phyloP scores from a whole-genome alignment of 35 echinoderm and acorn worm genomes.

The Lytechinus pictus region DNA sequence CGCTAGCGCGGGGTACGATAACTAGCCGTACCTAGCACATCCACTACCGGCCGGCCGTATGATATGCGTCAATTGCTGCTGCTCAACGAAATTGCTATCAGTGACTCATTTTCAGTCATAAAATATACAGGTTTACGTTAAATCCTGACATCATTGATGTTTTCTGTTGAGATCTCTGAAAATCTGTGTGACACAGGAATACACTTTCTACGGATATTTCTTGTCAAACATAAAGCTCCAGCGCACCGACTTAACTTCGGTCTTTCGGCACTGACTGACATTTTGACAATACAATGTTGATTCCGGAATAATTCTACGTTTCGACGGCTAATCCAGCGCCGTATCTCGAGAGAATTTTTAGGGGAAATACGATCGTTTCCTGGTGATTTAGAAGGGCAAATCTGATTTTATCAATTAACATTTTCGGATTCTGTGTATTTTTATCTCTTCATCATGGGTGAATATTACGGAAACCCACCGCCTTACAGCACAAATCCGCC shows the following conservation, averaged over 20 bases:
- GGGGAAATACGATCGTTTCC: neutral
- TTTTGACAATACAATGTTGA: neutral
- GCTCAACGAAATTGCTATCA: too few species aligned
- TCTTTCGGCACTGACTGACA: too few species aligned
- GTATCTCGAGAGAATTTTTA: neutral
- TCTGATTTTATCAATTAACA: slow-evolving; percentile 13
- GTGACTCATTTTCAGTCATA: too few species aligned
- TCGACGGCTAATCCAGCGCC: neutral
- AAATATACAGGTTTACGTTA: too few species aligned
- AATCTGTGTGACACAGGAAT: neutral
- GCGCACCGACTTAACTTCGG: too few species aligned
- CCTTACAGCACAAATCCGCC: slow-evolving; percentile 38
- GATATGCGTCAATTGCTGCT: too few species aligned
- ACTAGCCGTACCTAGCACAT: too few species aligned
- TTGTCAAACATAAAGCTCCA: too few species aligned
- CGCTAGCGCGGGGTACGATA: too few species aligned
- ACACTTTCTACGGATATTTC: neutral
- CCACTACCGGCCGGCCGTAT: too few species aligned
- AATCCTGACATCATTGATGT: neutral
- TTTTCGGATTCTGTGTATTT: neutral
- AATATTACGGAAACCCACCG: slow-evolving; percentile 50
- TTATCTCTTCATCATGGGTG: slow-evolving; percentile 25
- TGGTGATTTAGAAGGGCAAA: slow-evolving; percentile 1
- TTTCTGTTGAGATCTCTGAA: neutral
- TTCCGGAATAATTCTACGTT: neutral